Base-by-base conservation (phyloP, 2,888 invertebrate species). In the Xylota sylvarum region DNA sequence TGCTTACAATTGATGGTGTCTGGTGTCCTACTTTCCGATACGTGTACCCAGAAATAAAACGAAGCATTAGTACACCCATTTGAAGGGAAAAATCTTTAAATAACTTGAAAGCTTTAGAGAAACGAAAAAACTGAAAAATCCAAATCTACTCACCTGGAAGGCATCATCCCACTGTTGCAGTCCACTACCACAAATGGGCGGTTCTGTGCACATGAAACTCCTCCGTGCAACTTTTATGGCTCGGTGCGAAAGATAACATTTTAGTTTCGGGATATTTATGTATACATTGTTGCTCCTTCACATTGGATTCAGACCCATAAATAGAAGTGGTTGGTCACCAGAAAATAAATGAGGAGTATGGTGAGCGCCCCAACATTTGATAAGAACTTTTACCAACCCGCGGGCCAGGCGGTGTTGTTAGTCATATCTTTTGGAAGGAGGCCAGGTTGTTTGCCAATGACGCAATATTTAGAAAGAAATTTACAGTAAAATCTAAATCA, bases 191-290 rank as follows among this genome's bases (percentile, higher is more conserved):
- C 48, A 55, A 85, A 65, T 43, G 50, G 43, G 27, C 37, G 65
- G 62, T 62, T 23, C 56, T 5, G 14, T 17, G 65, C 60, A 80
- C 56, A 64, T 50, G 23, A 19, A 69, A 32, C 12, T 46, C 62
- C 30, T 40, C 43, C 46, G 7, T 69, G 82, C 67, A 60, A 37
- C 43, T 27, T 55, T 67, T 40, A 52, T 37, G 65, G 35, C 32
- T 67, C 67, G 17, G 58, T 76, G 81, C 52, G 58, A 81, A 80
- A 72, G 76, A 85, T 81, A 85, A 37, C 81, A 72, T 56, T 77
- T 81, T 17, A 60, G 72, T 40, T 77, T 35, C 52, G 55, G 81
- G 85, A 81, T 77, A 62, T 81, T 52, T 65, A n/a, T n/a, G 65
- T 58, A 56, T 65, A 43, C 74, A 43, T 14, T 58, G 76, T 50